Evolutionary conservation across 2,888 invertebrate genomes (phyloP), one percentile per base, ranked within the genome.

Genomic region (Trichopria drosophilae): DNA sequence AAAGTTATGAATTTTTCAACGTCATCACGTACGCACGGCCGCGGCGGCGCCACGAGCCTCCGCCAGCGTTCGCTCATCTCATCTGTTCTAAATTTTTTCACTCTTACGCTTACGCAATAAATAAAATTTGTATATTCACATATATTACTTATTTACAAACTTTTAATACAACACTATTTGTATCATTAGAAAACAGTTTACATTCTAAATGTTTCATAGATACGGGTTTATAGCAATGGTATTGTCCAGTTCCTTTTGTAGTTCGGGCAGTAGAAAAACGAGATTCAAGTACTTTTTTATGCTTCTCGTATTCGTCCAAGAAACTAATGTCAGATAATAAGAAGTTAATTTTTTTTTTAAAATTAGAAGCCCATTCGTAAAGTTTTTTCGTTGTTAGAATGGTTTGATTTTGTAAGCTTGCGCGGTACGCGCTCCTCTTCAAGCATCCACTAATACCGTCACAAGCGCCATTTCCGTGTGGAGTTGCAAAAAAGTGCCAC

Each of bases 391-490:
- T 24, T 2, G 24, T 12, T n/a, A 39, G 15, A 22, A 37, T 37
- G n/a, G n/a, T n/a, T n/a, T n/a, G n/a, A n/a, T n/a, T n/a, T n/a
- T n/a, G n/a, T n/a, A n/a, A n/a, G n/a, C n/a, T n/a, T n/a, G n/a
- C n/a, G n/a, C n/a, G n/a, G n/a, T n/a, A n/a, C n/a, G 43, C 47
- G 4, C 9, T 3, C 32, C 47, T 26, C 20, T 47, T 47, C 28
- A 47, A 22, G n/a, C 12, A 20, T 24, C 47, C 40, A 20, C 47
- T 40, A 28, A 40, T 20, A 12, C 47, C 47, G 16, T 47, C 47
- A 18, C 40, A 39, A n/a, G 46, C 36, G 2, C 46, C 51, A 36
- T 51, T 45, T 23, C 44, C 51, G 18, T 51, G 43, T 23, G 49
- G 20, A 12, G 48, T 48, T 19, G 48, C 48, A 20, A 48, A 48